Base-by-base conservation (phyloP, 1,140 invertebrate genomes). In the Drosophila mayri region DNA sequence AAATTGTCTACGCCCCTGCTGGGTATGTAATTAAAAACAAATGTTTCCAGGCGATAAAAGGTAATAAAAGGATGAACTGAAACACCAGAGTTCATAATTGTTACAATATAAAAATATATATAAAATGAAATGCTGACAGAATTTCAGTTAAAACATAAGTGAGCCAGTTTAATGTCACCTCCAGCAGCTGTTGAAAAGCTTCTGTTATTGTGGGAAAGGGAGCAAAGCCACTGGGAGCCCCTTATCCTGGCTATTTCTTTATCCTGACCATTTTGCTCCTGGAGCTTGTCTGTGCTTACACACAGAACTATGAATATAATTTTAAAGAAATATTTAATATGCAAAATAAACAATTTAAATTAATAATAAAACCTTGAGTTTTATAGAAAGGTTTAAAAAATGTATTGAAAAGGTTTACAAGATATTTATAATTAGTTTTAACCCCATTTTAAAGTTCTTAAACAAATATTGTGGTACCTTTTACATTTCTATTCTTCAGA, bases 11-110 rank as follows among this genome's bases (percentile, higher is more conserved):
- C 47, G 35, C 20, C 32, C 35, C 16, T 50, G 20, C 22, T 14
- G 32, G 30, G 32, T 16, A 35, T n/a, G 60, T 62, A 54, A 62
- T 62, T 62, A 62, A 62, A 62, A 62, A 12, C n/a, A 52, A 62
- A 12, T 38, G 22, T 8, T 40, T 9, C n/a, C 47, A 7, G 20
- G 9, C 11, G 28, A 37, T 37, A 62, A 50, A 62, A 38, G 16
- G 9, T 16, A 38, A 37, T 37, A 62, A 50, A 62, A 38, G 16
- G 1, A 10, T 8, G 9, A 49, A 49, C 47, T 18, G 12, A 32
- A 32, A 50, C 6, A 50, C 1, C 6, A 32, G 16, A 20, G 12
- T 37, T 6, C 9, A 54, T 54, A 37, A 22, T 37, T 37, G 18
- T 37, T 16, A 5, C 12, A 16, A 16, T 14, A 22, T 37, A 35